A percentile compares a stretch with the other conserved stretches of the same genome.
Evolutionary conservation across 2,113 vertebrate genomes (phyloP).

Genomic region (Rutilus rutilus): DNA sequence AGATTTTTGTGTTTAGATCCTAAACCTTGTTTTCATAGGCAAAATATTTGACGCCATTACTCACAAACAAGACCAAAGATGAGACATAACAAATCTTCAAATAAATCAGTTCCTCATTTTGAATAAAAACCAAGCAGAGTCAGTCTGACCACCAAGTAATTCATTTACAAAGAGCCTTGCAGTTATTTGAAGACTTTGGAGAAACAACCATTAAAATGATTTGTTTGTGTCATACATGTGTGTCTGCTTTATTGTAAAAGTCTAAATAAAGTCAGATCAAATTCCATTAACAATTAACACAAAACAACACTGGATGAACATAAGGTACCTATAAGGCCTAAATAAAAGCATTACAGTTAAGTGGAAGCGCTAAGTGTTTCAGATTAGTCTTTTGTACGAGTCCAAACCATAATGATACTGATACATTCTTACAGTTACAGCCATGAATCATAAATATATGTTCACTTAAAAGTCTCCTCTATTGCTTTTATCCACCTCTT

Average conservation of each 20-base stretch:
- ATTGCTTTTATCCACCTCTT: background rate
- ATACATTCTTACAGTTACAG: background rate
- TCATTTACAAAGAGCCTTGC: conserved; percentile 16
- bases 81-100: conserved; percentile 18
- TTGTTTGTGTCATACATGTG: background rate
- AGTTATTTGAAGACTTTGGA: background rate
- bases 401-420: background rate
- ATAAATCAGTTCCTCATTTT: background rate
- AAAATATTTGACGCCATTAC: background rate
- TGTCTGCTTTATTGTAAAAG: conserved; percentile 15
- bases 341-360: conserved; percentile 9
- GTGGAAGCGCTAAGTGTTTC: background rate
- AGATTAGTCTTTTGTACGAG: background rate
- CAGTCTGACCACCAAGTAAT: conserved; percentile 7
- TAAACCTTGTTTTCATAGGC: background rate
- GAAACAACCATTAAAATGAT: conserved; percentile 1
- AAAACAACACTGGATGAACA: background rate
- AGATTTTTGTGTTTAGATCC: background rate
- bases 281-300: background rate
- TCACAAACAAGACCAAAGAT: conserved; percentile 21
- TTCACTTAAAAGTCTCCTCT: background rate
- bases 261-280: background rate
- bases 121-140: background rate
- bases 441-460: conserved; percentile 1
- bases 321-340: background rate